A percentile compares a stretch with the other conserved stretches of the same genome.
Conservation (phyloP, 2,888 invertebrate genomes). For the Drosophila mimetica region DNA sequence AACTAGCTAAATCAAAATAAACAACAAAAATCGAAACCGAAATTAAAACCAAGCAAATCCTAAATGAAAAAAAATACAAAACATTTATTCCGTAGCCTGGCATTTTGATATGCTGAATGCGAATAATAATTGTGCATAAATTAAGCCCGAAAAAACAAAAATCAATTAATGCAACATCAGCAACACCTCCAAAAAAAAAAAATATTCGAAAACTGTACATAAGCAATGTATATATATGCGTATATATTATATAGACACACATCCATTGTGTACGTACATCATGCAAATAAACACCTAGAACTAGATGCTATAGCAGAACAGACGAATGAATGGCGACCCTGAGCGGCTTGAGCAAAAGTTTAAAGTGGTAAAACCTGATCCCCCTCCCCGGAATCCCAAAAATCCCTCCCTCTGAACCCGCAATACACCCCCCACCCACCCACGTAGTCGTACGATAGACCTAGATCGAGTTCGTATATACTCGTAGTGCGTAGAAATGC, state of each 20-base stretch:
- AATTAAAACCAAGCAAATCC: slow-evolving; percentile 17
- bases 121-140: slow-evolving; percentile 44
- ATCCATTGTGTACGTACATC: slow-evolving; percentile 14
- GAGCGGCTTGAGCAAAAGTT: slow-evolving; percentile 44
- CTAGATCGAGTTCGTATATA: slow-evolving; percentile 35
- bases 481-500: slow-evolving; percentile 33
- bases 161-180: slow-evolving; percentile 21
- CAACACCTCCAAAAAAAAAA: too few relatives aligned
- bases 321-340: slow-evolving; percentile 47
- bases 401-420: too few relatives aligned
- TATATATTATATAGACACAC: slow-evolving; percentile 10
- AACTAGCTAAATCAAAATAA: slow-evolving; percentile 16
- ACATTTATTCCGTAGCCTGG: slow-evolving; percentile 44
- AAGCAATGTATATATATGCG: slow-evolving; percentile 26
- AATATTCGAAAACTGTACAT: too few relatives aligned
- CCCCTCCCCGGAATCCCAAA: slow-evolving; percentile 2
- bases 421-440: not conserved
- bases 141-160: slow-evolving; percentile 11
- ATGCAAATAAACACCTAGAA: slow-evolving; percentile 21
- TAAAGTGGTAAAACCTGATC: slow-evolving; percentile 34
- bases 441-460: slow-evolving; percentile 28
- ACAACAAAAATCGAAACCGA: slow-evolving; percentile 1
- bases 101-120: slow-evolving; percentile 42
- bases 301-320: slow-evolving; percentile 45
- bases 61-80: slow-evolving; percentile 4